These are phyloP conservation scores for Macrosteles quadrilineatus DNA, from an alignment of 1,140 invertebrate genomes.

Conservation along the genomic window DNA sequence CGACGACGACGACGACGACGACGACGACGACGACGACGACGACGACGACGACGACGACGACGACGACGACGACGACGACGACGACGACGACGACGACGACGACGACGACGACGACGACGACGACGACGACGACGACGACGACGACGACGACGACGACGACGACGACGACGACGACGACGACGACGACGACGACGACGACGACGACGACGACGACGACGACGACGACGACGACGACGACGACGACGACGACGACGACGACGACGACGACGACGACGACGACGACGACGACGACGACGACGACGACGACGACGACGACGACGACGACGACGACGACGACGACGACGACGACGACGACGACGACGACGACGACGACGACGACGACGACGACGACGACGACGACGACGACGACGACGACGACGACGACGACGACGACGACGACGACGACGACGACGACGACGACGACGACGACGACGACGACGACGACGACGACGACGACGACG, in stretches of 20 bases:
- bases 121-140: conserved; percentile 4
- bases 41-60: not conserved
- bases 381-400: conserved; percentile 4
- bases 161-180: conserved; percentile 2
- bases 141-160: conserved; percentile 9
- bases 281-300: conserved; percentile 11
- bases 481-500: too few relatives aligned
- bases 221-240: conserved; percentile 12
- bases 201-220: not conserved
- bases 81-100: conserved; percentile 8
- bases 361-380: not conserved
- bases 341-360: conserved; percentile 11
- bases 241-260: conserved; percentile 20
- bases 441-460: too few relatives aligned
- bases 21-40: conserved; percentile 3
- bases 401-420: conserved; percentile 13
- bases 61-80: conserved; percentile 12
- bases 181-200: conserved; percentile 24
- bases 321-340: conserved; percentile 4
- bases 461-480: too few relatives aligned
- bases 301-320: not conserved
- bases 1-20: conserved; percentile 6
- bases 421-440: too few relatives aligned
- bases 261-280: not conserved
- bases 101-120: conserved; percentile 20